Base-by-base conservation (phyloP, 2,888 invertebrate species). In the Tinea semifulvella region DNA sequence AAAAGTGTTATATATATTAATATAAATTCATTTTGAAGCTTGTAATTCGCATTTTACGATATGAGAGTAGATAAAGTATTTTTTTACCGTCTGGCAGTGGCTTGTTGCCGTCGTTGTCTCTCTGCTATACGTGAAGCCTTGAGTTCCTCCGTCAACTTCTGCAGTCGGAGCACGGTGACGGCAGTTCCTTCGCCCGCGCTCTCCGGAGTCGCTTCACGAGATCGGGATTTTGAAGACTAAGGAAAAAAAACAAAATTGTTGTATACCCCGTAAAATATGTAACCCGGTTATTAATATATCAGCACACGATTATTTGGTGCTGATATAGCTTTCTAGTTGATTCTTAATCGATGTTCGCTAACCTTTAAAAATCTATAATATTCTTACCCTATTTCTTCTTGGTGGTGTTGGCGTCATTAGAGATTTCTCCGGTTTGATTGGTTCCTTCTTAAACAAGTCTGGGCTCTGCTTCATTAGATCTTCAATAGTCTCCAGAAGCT, bases 381-480 rank as follows among this genome's bases (percentile, higher is more conserved):
- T 36, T 17, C 36, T 62, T 65, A 85, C 87, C 73, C 86, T 86
- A 47, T 85, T 84, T 56, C 89, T 75, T 57, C 88, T 79, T 0
- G 90, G 90, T 8, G 89, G 89, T 4, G 88, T 89, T 5, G 90
- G 89, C 10, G 88, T 88, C 56, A 85, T 68, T 22, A 69, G 71
- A 64, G 54, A 82, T 71, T 66, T 77, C 53, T 69, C 79, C 2
- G 68, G 66, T 52, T 65, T 69, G 53, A 66, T 65, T 19, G 58
- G 28, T 53, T 70, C 65, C 45, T 49, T 67, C 54, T 67, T 66
- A 71, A 60, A 79, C 43, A 90, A 58, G 47, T 91, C 91, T 0
- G 92, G 92, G 45, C 89, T 89, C 49, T 91, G 83, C 61, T 89
- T 88, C 63, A 91, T 88, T 31, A 93, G 72, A 55, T 90, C 89